Percentiles rank a stretch among this genome's conserved stretches.
Conservation (phyloP, 2,888 invertebrate genomes). For the Sturmia bella region DNA sequence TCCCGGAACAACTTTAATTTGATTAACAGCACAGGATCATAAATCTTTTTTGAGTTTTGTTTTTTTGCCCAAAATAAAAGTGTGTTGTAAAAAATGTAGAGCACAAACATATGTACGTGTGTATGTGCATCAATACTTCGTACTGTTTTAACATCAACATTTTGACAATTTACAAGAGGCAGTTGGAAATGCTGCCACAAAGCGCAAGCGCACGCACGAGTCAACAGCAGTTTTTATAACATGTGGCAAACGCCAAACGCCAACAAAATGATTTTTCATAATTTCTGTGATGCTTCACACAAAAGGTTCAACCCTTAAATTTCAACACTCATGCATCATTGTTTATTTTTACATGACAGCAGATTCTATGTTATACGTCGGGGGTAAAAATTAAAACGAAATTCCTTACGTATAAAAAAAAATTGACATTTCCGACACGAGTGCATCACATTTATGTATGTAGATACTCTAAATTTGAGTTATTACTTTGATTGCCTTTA, state of each 20-base stretch:
- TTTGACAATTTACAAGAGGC: slow-evolving; percentile 67
- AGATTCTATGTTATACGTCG: background rate
- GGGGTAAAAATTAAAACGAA: slow-evolving; percentile 10
- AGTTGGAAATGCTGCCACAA: slow-evolving; percentile 9
- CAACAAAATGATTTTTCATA: background rate
- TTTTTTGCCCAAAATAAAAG: slow-evolving; percentile 38
- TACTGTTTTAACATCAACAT: slow-evolving; percentile 56
- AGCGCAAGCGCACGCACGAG: slow-evolving; percentile 52
- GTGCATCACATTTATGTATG: slow-evolving; percentile 78
- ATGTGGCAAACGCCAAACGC: slow-evolving; percentile 24
- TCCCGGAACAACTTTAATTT: slow-evolving; percentile 3
- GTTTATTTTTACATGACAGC: background rate
- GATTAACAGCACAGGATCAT: slow-evolving; percentile 27
- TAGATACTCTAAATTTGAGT: slow-evolving; percentile 15
- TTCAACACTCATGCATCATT: background rate
- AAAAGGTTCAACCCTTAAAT: slow-evolving; percentile 38
- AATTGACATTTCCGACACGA: slow-evolving; percentile 73
- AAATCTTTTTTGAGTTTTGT: slow-evolving; percentile 27
- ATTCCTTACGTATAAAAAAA: slow-evolving; percentile 7
- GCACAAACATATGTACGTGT: too few species aligned
- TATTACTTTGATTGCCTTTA: slow-evolving; percentile 1
- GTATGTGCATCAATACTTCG: slow-evolving; percentile 39
- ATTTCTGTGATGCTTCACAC: background rate
- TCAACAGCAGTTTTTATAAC: slow-evolving; percentile 27
- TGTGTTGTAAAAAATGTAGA: background rate